These are phyloP conservation scores for Lasioglossum morio DNA, from an alignment of 2,888 invertebrate genomes.

Conservation along the genomic window DNA sequence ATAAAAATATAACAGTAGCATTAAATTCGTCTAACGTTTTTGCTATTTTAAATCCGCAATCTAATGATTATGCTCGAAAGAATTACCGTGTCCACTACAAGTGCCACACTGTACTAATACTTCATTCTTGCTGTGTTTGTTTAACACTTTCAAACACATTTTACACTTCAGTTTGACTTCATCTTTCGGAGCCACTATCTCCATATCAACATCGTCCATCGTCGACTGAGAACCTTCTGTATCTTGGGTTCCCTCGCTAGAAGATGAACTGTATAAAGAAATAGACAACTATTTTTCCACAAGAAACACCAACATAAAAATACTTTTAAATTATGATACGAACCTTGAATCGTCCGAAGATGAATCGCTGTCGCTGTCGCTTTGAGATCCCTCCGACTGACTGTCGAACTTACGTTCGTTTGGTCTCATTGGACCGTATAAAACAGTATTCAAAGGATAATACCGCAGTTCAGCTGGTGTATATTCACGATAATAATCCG, in stretches of 20 bases:
- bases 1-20: no score
- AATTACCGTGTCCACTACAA: constrained; percentile 87
- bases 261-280: constrained; percentile 81
- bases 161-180: constrained; percentile 84
- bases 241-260: constrained; percentile 84
- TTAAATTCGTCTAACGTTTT: no score
- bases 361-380: constrained; percentile 83
- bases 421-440: constrained; percentile 88
- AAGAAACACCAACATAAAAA: constrained; percentile 1
- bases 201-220: constrained; percentile 83
- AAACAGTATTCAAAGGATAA: constrained; percentile 96
- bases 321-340: constrained; percentile 27
- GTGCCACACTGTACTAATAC: constrained; percentile 87
- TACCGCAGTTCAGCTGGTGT: constrained; percentile 94
- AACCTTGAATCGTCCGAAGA: constrained; percentile 85
- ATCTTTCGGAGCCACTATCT: constrained; percentile 79
- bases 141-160: constrained; percentile 85
- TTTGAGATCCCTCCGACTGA: constrained; percentile 86
- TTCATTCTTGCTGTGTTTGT: constrained; percentile 85
- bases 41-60: no score
- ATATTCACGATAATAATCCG: constrained; percentile 93
- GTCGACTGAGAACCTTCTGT: constrained; percentile 84
- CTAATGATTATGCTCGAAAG: constrained; percentile 56
- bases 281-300: constrained; percentile 39
- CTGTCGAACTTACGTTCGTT: constrained; percentile 85